phyloP scores from a whole-genome alignment of 2,113 vertebrate genomes.

The Apistogramma diplotaenia region DNA sequence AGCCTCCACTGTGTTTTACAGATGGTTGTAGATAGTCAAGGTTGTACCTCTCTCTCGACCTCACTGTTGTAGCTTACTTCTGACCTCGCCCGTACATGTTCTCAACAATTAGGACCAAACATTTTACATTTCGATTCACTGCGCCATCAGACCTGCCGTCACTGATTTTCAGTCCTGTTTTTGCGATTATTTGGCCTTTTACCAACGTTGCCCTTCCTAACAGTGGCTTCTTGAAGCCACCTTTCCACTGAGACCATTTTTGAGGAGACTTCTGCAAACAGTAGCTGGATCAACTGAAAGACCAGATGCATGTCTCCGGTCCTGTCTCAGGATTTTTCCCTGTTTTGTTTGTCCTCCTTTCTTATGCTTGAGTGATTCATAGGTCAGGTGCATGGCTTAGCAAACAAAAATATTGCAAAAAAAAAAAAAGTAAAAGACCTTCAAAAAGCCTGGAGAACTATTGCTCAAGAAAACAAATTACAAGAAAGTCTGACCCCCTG shows the following conservation, averaged over 20 bases:
- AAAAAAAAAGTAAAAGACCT: neutral
- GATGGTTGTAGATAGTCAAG: neutral
- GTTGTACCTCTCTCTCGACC: neutral
- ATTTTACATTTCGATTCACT: neutral
- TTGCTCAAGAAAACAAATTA: neutral
- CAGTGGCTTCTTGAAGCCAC: neutral
- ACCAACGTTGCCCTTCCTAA: neutral
- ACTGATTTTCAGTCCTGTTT: neutral
- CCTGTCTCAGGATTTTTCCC: neutral
- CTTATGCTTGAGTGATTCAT: neutral
- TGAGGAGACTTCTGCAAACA: neutral
- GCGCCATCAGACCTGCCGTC: neutral
- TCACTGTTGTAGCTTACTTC: rapidly evolving
- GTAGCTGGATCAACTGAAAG: neutral
- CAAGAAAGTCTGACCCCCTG: neutral
- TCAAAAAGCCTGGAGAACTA: neutral
- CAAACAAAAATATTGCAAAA: too few relatives aligned
- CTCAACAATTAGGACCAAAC: too few relatives aligned
- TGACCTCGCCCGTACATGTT: neutral
- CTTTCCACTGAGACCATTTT: neutral
- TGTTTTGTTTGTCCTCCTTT: neutral
- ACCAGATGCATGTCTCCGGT: neutral
- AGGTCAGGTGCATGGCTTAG: neutral
- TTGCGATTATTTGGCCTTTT: neutral
- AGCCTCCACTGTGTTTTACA: neutral